Evolutionary conservation across 2,113 vertebrate genomes (phyloP), one percentile per base, ranked within the genome.

Genomic region (Semnornis frantzii): DNA sequence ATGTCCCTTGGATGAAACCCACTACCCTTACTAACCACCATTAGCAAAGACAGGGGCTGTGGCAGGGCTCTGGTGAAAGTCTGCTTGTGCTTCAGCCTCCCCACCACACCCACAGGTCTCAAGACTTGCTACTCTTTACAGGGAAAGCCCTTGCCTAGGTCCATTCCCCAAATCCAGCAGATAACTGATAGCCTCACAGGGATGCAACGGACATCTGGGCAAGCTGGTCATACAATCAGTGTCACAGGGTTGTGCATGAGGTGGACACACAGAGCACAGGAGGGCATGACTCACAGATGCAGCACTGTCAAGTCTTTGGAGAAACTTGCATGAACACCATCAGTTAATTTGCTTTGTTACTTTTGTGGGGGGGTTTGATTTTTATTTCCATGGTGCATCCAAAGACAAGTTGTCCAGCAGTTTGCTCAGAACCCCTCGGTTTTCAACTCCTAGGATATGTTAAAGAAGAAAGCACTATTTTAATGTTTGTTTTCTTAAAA

Each of bases 381-480:
- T 97, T 97, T 96, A 97, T 96, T 97, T 96, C 97, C 96, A 97
- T 96, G 96, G 97, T 97, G 95, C 96, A 97, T 97, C 97, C 97
- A 97, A 97, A 97, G 96, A 97, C 96, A 97, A 97, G 96, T 95
- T 97, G 96, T 97, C 96, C 97, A 96, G 96, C 95, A 97, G 96
- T 97, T 97, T 96, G 96, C 97, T 97, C 96, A 96, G 90, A 97
- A 96, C 94, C 96, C 96, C 94, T 97, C 95, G 91, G 96, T 95
- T 96, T 96, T 94, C 95, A 95, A 97, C 96, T 96, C 95, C 92
- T 96, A 96, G 97, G 97, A 97, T 94, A 96, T 96, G 94, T 97
- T 92, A 95, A 97, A 97, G 96, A 96, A 97, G 97, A 98, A 97
- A 98, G 97, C 97, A 97, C 97, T 98, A 97, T 96, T 96, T 97